Percentiles rank a stretch among this genome's conserved stretches.
Conservation (phyloP, 2,888 invertebrate genomes). For the Himalopsyche kuldschensis region DNA sequence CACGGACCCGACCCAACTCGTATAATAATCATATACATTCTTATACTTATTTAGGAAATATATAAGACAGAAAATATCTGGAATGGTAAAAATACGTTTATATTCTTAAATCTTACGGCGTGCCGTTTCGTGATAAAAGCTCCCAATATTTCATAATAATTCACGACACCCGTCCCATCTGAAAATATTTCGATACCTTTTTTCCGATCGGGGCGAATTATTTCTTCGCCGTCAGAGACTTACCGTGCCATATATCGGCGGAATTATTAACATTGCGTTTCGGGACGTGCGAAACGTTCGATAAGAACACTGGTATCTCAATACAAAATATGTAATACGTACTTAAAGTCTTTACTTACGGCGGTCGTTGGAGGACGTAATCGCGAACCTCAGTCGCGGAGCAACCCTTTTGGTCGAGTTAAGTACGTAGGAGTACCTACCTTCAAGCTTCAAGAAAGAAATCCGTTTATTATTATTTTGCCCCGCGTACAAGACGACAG, state of each 20-base stretch:
- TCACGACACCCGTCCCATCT: neutral
- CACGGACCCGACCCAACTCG: too few species aligned
- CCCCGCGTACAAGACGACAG: neutral
- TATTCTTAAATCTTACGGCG: neutral
- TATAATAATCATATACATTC: too few species aligned
- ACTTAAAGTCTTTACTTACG: neutral
- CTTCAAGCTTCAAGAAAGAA: neutral
- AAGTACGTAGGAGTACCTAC: neutral
- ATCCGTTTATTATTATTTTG: neutral
- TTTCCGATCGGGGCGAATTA: neutral
- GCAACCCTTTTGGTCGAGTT: neutral
- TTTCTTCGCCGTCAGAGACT: neutral
- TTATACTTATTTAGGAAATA: too few species aligned
- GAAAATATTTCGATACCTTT: neutral
- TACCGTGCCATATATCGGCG: neutral
- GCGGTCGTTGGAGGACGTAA: neutral
- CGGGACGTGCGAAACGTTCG: neutral
- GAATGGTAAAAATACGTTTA: too few species aligned
- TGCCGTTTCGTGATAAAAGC: neutral
- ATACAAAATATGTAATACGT: neutral
- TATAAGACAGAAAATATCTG: too few species aligned
- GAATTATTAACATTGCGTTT: neutral
- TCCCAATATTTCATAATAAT: neutral
- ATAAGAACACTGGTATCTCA: neutral
- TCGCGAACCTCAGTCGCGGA: neutral